These are phyloP conservation scores for Phortica variegata DNA, from an alignment of 1,140 invertebrate species.

Conservation along the genomic window DNA sequence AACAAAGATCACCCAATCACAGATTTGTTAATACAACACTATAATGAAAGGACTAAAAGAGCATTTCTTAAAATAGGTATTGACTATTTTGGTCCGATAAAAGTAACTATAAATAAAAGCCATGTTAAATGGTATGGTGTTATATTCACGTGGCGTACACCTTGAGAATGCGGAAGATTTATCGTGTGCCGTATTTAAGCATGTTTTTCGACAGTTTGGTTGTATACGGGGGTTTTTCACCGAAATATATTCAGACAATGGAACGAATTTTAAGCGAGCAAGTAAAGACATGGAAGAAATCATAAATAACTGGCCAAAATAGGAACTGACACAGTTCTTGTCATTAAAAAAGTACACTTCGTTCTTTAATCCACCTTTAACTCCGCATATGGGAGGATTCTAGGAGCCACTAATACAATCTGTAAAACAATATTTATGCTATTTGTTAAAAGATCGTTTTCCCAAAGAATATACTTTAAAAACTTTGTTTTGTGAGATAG, in stretches of 20 bases:
- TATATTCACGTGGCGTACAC: conserved; percentile 58
- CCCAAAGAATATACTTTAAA: conserved; percentile 13
- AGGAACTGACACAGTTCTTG: conserved; percentile 9
- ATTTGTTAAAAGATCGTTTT: background rate
- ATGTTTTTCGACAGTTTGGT: conserved; percentile 50
- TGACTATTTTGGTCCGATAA: conserved; percentile 38
- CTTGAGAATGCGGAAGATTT: conserved; percentile 51
- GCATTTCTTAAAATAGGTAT: conserved; percentile 19
- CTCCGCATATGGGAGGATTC: background rate
- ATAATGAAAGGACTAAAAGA: conserved; percentile 12
- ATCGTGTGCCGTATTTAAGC: conserved; percentile 46
- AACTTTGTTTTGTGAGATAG: conserved; percentile 20
- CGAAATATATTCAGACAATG: conserved; percentile 47
- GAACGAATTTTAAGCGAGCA: conserved; percentile 52
- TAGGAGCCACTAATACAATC: background rate
- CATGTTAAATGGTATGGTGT: conserved; percentile 42
- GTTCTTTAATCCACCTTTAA: conserved; percentile 5
- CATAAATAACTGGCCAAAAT: conserved; percentile 13
- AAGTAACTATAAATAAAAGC: conserved; percentile 27
- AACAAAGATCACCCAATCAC: conserved; percentile 1
- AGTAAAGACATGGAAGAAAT: conserved; percentile 23
- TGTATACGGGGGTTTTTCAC: conserved; percentile 36
- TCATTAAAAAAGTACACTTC: conserved; percentile 19
- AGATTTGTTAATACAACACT: conserved; percentile 7
- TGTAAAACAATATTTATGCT: background rate